These are phyloP conservation scores for Australoheros facetus DNA, from an alignment of 2,797 vertebrate genomes.

Conservation along the genomic window DNA sequence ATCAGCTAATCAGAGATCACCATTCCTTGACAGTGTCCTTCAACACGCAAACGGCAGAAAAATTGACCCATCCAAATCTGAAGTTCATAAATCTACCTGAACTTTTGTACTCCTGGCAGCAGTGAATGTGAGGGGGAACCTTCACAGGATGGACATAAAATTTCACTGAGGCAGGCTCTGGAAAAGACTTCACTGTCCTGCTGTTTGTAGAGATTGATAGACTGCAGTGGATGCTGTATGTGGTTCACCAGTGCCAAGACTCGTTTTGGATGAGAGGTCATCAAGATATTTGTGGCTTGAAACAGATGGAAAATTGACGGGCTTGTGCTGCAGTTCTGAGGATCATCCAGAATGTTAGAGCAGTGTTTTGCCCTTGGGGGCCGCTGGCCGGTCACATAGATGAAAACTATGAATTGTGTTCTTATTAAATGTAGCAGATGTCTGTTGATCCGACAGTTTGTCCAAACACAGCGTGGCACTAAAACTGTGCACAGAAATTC, in stretches of 20 bases:
- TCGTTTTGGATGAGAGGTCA: neutral
- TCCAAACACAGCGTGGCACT: neutral
- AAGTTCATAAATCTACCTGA: neutral
- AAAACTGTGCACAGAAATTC: neutral
- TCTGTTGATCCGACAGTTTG: neutral
- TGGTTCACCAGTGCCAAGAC: no score
- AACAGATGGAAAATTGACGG: neutral
- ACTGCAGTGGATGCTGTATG: no score
- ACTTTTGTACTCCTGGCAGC: neutral
- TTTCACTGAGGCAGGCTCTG: neutral
- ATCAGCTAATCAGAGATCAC: neutral
- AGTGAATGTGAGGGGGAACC: accelerated
- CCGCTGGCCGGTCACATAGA: neutral
- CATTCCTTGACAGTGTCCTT: neutral
- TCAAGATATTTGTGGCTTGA: neutral
- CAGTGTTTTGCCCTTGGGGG: neutral
- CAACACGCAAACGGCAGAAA: neutral
- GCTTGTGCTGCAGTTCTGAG: neutral
- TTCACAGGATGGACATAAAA: neutral
- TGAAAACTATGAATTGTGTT: neutral
- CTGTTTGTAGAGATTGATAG: neutral
- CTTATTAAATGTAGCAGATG: neutral
- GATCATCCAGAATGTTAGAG: neutral
- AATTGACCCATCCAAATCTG: neutral
- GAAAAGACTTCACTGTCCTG: neutral